Conservation (phyloP, 2,888 invertebrate species). For the Pomacea canaliculata region DNA sequence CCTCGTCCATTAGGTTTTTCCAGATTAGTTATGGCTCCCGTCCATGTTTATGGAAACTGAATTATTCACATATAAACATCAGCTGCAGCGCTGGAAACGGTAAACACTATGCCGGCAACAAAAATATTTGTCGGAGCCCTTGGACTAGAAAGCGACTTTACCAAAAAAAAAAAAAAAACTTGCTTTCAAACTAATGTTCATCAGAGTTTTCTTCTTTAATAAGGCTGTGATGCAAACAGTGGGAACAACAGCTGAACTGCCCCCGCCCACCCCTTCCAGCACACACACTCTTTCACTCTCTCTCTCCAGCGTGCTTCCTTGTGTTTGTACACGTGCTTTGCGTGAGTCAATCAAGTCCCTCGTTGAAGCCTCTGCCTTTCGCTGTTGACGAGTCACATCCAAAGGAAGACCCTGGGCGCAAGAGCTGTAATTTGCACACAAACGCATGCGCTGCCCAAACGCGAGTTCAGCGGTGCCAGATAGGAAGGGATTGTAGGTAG, state of each 20-base stretch:
- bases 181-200: not conserved
- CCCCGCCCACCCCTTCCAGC: not conserved
- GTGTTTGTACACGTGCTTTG: too few relatives aligned
- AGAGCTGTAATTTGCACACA: too few relatives aligned
- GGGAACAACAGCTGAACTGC: not conserved
- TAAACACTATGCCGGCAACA: constrained; percentile 15
- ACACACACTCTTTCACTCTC: not conserved
- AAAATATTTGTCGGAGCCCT: constrained; percentile 3
- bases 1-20: not conserved
- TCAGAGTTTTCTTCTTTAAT: not conserved
- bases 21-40: not conserved
- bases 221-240: not conserved
- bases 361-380: too few relatives aligned
- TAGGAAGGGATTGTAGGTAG: too few relatives aligned
- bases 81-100: not conserved
- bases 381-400: too few relatives aligned
- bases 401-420: too few relatives aligned
- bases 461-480: too few relatives aligned
- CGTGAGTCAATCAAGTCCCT: too few relatives aligned
- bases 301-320: too few relatives aligned
- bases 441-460: too few relatives aligned
- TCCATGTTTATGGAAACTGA: constrained; percentile 25
- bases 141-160: not conserved
- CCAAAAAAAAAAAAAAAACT: not conserved
- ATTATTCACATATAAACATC: constrained; percentile 19